Evolutionary conservation across 2,888 invertebrate species (phyloP).

Genomic region (Lasioglossum marginatum): DNA sequence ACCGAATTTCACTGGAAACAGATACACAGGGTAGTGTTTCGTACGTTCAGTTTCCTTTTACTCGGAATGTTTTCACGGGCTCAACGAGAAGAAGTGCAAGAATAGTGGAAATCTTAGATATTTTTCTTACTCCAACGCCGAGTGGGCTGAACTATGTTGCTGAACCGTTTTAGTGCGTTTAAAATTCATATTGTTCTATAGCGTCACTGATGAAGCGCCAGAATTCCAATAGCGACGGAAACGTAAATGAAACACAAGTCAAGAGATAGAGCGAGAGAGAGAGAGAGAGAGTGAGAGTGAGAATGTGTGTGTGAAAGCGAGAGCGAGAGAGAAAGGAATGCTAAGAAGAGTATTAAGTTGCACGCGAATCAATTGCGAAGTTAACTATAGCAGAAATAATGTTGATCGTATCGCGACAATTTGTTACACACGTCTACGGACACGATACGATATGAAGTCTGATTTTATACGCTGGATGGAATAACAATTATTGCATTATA

Average conservation of each 20-base stretch:
- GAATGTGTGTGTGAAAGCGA: neutral
- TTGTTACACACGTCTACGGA: conserved; percentile 25
- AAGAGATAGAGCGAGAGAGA: neutral
- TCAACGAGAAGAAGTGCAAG: neutral
- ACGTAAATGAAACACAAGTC: neutral
- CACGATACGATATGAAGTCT: conserved; percentile 66
- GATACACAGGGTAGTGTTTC: conserved; percentile 27
- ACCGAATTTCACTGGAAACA: conserved; percentile 14
- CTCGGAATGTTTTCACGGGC: conserved; percentile 56
- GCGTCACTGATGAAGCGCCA: conserved; percentile 3
- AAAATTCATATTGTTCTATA: conserved; percentile 1
- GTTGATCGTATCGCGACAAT: conserved; percentile 22
- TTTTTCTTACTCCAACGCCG: conserved; percentile 30
- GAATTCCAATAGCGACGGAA: conserved; percentile 20
- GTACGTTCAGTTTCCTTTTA: conserved; percentile 29
- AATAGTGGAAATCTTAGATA: conserved; percentile 21
- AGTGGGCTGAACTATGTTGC: conserved; percentile 10
- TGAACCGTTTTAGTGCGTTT: conserved; percentile 17
- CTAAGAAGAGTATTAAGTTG: conserved; percentile 23
- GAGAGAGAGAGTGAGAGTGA: neutral
- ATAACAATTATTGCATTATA: conserved; percentile 22
- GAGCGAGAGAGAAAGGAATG: conserved; percentile 5
- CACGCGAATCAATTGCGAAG: conserved; percentile 11
- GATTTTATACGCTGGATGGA: conserved; percentile 72
- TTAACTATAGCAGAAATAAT: conserved; percentile 25